Evolutionary conservation across 2,797 vertebrate species (phyloP).

Genomic region (Triplophysa bombifrons): DNA sequence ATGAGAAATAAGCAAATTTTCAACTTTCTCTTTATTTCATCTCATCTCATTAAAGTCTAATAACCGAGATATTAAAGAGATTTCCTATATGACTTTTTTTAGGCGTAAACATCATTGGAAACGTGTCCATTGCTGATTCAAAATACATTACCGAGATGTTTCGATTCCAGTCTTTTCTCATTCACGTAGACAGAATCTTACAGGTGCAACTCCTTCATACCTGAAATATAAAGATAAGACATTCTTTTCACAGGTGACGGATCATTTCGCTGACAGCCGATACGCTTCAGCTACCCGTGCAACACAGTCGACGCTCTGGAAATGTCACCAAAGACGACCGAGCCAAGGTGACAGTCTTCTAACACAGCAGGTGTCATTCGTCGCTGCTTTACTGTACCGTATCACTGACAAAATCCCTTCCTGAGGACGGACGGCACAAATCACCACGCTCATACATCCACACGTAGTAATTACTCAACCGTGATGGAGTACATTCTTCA

Average conservation of each 20-base stretch:
- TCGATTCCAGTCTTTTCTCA: not conserved
- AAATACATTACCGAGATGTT: not conserved
- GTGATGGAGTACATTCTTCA: slow-evolving; percentile 40
- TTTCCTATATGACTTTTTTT: too few species aligned
- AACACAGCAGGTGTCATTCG: slow-evolving; percentile 36
- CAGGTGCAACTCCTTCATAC: not conserved
- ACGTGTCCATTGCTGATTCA: not conserved
- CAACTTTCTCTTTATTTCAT: too few species aligned
- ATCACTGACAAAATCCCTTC: slow-evolving; percentile 31
- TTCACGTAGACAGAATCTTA: not conserved
- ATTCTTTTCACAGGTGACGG: not conserved
- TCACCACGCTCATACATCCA: not conserved
- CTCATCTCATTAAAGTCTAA: not conserved
- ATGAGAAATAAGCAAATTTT: too few species aligned
- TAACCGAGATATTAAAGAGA: too few species aligned
- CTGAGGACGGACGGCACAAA: slow-evolving; percentile 30
- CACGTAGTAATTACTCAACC: slow-evolving; percentile 44
- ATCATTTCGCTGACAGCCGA: not conserved
- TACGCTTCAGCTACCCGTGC: not conserved
- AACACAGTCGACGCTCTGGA: not conserved
- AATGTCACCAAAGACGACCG: slow-evolving; percentile 19
- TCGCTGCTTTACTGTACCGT: not conserved
- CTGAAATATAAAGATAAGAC: not conserved
- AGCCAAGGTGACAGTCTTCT: slow-evolving; percentile 26
- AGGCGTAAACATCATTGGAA: too few species aligned